phyloP scores from a whole-genome alignment of 2,113 vertebrate species.

The Parotia lawesii region DNA sequence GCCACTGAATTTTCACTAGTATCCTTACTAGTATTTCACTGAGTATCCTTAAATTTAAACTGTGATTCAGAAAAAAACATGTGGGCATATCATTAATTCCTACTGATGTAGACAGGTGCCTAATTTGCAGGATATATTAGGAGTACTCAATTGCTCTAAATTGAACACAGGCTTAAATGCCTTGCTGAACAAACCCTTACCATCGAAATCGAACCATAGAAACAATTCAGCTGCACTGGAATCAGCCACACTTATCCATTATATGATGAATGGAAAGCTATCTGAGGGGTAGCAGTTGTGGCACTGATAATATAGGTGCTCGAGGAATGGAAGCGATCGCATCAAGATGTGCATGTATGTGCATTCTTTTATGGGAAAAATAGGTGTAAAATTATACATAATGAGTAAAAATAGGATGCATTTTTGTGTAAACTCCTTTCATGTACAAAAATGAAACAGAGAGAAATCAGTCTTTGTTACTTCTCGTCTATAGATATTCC shows the following conservation, averaged over 20 bases:
- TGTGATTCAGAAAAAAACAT: background rate
- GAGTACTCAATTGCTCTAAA: background rate
- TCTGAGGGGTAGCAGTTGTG: background rate
- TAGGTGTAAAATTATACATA: constrained; percentile 15
- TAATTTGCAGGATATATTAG: constrained; percentile 3
- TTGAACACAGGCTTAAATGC: background rate
- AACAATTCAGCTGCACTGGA: constrained; percentile 6
- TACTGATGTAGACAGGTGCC: background rate
- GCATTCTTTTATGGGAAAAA: constrained; percentile 16
- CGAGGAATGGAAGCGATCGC: background rate
- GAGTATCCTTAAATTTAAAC: background rate
- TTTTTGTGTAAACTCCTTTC: constrained; percentile 7
- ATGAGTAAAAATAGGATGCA: background rate
- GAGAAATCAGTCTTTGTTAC: background rate
- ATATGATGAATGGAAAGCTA: background rate
- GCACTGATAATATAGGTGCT: background rate
- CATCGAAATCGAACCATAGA: constrained; percentile 8
- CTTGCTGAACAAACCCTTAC: constrained; percentile 16
- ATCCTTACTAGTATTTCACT: background rate
- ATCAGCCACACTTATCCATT: background rate
- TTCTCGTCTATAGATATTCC: background rate
- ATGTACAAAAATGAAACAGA: background rate
- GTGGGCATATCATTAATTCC: background rate
- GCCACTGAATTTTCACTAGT: background rate
- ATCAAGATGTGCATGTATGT: background rate